Base-by-base conservation (phyloP, 1,140 invertebrate genomes). In the Oedothorax gibbosus region DNA sequence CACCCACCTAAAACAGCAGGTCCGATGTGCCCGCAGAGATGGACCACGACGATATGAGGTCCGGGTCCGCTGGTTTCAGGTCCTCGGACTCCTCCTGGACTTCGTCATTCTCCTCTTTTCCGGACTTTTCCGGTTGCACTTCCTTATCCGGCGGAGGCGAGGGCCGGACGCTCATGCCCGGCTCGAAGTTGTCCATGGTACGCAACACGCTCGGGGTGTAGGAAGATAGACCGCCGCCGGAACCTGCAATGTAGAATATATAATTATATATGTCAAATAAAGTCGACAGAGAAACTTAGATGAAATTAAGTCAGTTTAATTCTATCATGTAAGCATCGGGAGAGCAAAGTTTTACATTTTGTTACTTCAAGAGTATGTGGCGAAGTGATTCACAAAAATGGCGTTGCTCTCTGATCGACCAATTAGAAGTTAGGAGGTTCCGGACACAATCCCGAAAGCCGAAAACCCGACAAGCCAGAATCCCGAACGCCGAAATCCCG, bases 1-100 rank as follows among this genome's bases (percentile, higher is more conserved):
- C 35, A 35, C 35, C 35, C 1, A 54, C n/a, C 91, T 88, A 92
- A 87, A 92, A 94, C 68, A 94, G 90, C 87, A 94, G 90, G 89
- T 94, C 93, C 7, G 92, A 92, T 53, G 93, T 92, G 68, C 92
- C 92, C 87, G 93, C 93, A 77, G 93, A 92, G 64, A 92, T 92
- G 21, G 87, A 87, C 91, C 93, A 94, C 2, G 92, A 92, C 54
- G 92, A 91, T 2, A 90, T 92, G 53, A 92, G 91, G 72, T 89
- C 88, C 53, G 91, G 90, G 75, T 92, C 91, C 56, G 92, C 91
- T 7, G 93, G 91, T 88, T 92, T 92, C 85, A 93, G 87, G 87
- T 92, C 93, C n/a, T 92, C 91, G 7, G 90, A 88, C 8, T 50
- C 66, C 0, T 66, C 71, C 18, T 21, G 57, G 18, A 57, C 35